Base-by-base conservation (phyloP, 2,113 vertebrate species). In the Paralichthys olivaceus region DNA sequence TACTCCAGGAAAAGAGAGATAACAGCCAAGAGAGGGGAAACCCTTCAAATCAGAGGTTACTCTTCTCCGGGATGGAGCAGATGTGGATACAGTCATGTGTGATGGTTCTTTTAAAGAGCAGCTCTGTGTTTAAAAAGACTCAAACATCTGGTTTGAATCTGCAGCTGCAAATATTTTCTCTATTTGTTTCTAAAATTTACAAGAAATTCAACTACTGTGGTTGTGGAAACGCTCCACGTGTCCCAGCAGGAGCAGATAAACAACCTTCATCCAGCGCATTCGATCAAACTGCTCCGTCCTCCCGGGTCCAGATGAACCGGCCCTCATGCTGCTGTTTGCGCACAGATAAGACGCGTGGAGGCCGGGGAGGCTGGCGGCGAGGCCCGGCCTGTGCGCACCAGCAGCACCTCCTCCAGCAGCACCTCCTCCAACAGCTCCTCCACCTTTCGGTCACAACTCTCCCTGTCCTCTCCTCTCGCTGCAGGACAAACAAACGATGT, bases 301-400 rank as follows among this genome's bases (percentile, higher is more conserved):
- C 19, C 8, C 20, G 4, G 47, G 69, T 32, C 25, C n/a, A n/a
- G n/a, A n/a, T n/a, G n/a, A n/a, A n/a, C 19, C 5, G 56, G 60
- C 68, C 26, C 68, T 37, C 6, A 0, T 4, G 37, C 28, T 15
- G 43, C 63, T 72, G 70, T 81, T 78, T 78, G 67, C 51, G 6
- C 71, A 67, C 37, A 15, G 77, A 85, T 69, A 79, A 82, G 72
- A 53, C 66, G 49, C 61, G 28, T 8, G 43, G 1, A 43, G 19
- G 56, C 70, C 19, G 37, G 20, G 20, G 14, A 32, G 28, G 54
- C 66, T 22, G 49, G 29, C 9, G 29, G 23, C 32, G 14, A 17
- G 15, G 57, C 26, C 54, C 26, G 15, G 57, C 26, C 54, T 34
- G 55, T 23, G 34, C 23, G 22, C 37, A 22, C 19, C 11, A 14